phyloP scores from a whole-genome alignment of 2,888 invertebrate species.

The Gandaritis pyraliata region DNA sequence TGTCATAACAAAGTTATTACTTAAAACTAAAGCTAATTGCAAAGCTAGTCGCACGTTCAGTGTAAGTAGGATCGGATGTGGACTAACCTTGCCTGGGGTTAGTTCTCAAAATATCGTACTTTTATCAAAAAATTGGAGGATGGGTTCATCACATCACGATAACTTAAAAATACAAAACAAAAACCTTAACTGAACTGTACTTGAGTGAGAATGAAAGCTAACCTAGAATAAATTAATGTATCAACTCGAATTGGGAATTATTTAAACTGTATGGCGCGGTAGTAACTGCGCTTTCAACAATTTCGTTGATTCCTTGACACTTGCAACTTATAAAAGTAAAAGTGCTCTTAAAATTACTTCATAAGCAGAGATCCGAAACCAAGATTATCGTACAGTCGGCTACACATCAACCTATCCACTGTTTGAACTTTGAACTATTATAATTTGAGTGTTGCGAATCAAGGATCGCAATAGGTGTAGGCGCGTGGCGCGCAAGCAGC shows the following conservation, averaged over 20 bases:
- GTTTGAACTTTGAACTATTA: too few species aligned
- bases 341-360: constrained; percentile 51
- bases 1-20: constrained; percentile 22
- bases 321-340: constrained; percentile 44
- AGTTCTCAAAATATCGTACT: background rate
- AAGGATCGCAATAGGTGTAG: too few species aligned
- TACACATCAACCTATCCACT: too few species aligned
- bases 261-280: constrained; percentile 17
- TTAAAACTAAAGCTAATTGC: background rate
- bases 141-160: constrained; percentile 6
- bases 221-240: constrained; percentile 33
- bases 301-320: constrained; percentile 29
- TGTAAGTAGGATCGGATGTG: background rate
- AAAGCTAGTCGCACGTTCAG: background rate
- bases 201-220: constrained; percentile 31
- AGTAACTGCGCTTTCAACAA: constrained; percentile 17
- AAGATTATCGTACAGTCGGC: too few species aligned
- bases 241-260: constrained; percentile 32
- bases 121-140: background rate
- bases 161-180: constrained; percentile 15
- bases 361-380: constrained; percentile 61
- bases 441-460: too few species aligned
- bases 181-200: constrained; percentile 29
- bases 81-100: too few species aligned
- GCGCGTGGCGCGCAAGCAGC: too few species aligned